Conservation (phyloP, 2,113 vertebrate species). For the Peromyscus californicus region DNA sequence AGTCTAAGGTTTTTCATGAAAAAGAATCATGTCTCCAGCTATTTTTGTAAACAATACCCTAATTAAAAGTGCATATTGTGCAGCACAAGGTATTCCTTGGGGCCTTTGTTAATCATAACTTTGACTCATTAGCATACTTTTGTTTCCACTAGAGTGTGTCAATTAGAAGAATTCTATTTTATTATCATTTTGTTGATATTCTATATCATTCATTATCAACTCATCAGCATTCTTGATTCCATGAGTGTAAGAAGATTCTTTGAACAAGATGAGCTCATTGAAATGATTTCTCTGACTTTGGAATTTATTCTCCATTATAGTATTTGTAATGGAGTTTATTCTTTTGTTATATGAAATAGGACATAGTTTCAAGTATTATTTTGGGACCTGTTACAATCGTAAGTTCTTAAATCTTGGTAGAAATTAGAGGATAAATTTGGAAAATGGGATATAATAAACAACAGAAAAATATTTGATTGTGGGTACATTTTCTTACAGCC, state of each 20-base stretch:
- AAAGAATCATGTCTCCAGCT: slow-evolving; percentile 28
- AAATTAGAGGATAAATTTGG: not conserved
- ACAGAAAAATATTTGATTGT: not conserved
- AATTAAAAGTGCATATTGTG: slow-evolving; percentile 54
- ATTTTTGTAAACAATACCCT: slow-evolving; percentile 54
- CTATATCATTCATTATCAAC: slow-evolving; percentile 10
- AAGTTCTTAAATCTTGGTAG: not conserved
- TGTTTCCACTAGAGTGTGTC: not conserved
- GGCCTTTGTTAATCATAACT: slow-evolving; percentile 37
- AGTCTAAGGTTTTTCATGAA: not conserved
- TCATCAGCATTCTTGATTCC: slow-evolving; percentile 61
- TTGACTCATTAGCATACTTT: slow-evolving; percentile 72
- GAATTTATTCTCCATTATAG: not conserved
- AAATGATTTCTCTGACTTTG: not conserved
- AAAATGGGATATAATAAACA: not conserved
- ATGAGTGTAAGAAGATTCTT: not conserved
- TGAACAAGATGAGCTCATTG: slow-evolving; percentile 25
- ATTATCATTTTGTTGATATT: slow-evolving; percentile 65
- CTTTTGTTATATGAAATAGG: slow-evolving; percentile 23
- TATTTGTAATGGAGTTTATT: not conserved
- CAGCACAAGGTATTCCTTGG: not conserved
- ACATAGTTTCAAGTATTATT: not conserved
- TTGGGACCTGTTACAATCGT: not conserved
- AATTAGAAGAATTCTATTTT: slow-evolving; percentile 55
- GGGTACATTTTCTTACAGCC: not conserved